A percentile compares a stretch with the other conserved stretches of the same genome.
Evolutionary conservation across 2,797 vertebrate genomes (phyloP).

Genomic region (Gymnocypris eckloni): DNA sequence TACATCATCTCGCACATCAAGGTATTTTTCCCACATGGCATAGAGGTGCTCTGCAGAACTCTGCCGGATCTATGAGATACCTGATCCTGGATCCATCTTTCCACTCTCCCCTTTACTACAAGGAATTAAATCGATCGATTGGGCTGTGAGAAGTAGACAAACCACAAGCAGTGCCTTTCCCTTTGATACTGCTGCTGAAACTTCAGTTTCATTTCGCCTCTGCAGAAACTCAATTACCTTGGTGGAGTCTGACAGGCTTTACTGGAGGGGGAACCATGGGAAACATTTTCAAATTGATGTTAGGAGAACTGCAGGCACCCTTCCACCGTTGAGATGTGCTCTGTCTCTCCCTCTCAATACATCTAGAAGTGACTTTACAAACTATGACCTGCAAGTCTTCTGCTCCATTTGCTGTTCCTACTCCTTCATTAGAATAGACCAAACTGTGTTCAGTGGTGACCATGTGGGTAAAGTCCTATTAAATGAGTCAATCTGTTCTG

Average conservation of each 20-base stretch:
- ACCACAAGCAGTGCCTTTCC: constrained; percentile 41
- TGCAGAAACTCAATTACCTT: constrained; percentile 58
- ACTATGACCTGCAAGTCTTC: neutral
- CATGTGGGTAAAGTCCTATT: constrained; percentile 14
- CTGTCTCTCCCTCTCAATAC: constrained; percentile 6
- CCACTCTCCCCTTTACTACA: constrained; percentile 37
- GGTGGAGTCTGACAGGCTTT: constrained; percentile 54
- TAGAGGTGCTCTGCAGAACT: constrained; percentile 3
- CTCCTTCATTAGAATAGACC: constrained; percentile 16
- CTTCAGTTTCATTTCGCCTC: constrained; percentile 48
- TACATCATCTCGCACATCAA: constrained; percentile 22
- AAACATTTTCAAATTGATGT: constrained; percentile 50
- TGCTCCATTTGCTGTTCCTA: constrained; percentile 9
- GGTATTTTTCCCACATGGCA: constrained; percentile 11
- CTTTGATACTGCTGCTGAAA: constrained; percentile 52
- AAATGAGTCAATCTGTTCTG: constrained; percentile 37
- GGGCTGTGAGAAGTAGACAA: constrained; percentile 46
- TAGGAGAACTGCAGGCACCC: constrained; percentile 11
- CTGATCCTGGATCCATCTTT: constrained; percentile 52
- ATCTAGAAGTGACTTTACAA: constrained; percentile 6
- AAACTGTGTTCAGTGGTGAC: constrained; percentile 1
- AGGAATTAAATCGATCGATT: constrained; percentile 54
- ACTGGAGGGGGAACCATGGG: constrained; percentile 47
- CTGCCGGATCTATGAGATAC: constrained; percentile 28
- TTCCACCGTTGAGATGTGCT: constrained; percentile 12